Percentiles rank a stretch among this genome's conserved stretches.
phyloP scores from a whole-genome alignment of 2,113 vertebrate genomes.

The Heterotilapia buettikoferi region DNA sequence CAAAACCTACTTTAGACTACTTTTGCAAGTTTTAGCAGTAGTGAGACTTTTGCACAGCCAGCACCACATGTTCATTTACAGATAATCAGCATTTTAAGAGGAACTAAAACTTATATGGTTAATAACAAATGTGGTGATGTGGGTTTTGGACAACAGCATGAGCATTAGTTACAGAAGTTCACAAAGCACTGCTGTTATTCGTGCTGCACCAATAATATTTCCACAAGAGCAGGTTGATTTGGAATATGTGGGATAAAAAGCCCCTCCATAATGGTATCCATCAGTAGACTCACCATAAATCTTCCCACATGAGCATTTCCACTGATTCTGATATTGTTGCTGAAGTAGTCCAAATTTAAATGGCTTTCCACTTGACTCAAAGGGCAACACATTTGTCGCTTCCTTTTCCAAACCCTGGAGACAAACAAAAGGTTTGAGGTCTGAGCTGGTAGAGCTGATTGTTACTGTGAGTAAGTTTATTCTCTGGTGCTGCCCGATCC shows the following conservation, averaged over 20 bases:
- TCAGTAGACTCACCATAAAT: not conserved
- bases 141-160: not conserved
- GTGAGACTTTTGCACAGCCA: not conserved
- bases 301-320: fast-evolving
- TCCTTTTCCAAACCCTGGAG: not conserved
- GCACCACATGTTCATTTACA: not conserved
- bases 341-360: fast-evolving
- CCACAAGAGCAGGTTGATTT: not conserved
- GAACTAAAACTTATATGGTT: not conserved
- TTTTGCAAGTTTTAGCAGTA: not conserved
- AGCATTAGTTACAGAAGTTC: not conserved
- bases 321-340: not conserved
- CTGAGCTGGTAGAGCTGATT: not conserved
- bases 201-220: fast-evolving
- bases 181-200: fast-evolving
- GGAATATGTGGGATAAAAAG: fast-evolving
- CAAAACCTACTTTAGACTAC: fast-evolving
- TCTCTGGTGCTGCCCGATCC: not conserved
- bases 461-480: not conserved
- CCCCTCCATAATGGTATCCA: fast-evolving
- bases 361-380: too few species aligned
- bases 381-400: fast-evolving
- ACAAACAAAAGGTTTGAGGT: not conserved
- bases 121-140: not conserved
- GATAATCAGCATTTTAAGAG: not conserved